Evolutionary conservation across 2,113 vertebrate species (phyloP).

Genomic region (Ursus arctos): DNA sequence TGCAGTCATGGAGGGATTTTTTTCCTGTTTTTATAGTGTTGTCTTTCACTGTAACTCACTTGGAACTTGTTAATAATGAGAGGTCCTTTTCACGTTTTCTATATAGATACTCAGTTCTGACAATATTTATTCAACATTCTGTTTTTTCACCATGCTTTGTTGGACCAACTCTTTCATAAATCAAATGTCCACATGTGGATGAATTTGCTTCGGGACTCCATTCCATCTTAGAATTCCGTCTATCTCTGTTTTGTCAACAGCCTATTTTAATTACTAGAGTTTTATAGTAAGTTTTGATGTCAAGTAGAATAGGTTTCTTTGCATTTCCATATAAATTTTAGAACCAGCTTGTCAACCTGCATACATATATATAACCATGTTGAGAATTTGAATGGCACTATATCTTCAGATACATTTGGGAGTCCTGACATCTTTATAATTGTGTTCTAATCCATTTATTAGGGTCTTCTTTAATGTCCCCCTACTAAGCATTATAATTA

Average conservation of each 20-base stretch:
- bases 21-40: neutral
- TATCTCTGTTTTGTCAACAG: neutral
- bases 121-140: neutral
- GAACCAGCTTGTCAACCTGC: neutral
- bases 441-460: constrained; percentile 4
- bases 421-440: neutral
- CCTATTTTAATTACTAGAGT: neutral
- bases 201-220: neutral
- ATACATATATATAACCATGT: neutral
- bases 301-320: constrained; percentile 2
- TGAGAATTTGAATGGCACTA: neutral
- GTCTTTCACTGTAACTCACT: neutral
- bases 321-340: constrained; percentile 24
- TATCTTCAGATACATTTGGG: neutral
- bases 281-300: neutral
- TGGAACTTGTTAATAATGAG: neutral
- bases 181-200: neutral
- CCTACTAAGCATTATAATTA: neutral
- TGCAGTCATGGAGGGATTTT: neutral
- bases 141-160: neutral
- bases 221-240: neutral
- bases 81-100: neutral
- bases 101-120: neutral
- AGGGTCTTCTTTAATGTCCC: neutral
- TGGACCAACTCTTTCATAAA: neutral